These are phyloP conservation scores for Eupeodes latifasciatus DNA, from an alignment of 2,888 invertebrate species.

Conservation along the genomic window DNA sequence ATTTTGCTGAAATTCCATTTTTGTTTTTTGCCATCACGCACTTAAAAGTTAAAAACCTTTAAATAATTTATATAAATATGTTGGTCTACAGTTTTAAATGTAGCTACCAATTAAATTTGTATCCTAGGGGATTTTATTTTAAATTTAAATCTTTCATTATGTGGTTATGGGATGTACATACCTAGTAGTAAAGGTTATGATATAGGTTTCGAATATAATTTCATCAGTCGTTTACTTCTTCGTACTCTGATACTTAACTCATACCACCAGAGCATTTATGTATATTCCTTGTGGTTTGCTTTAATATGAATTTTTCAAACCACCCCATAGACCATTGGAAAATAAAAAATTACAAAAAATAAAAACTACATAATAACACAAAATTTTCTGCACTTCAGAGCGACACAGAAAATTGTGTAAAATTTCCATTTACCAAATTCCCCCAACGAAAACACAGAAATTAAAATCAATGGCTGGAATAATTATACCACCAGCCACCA, in stretches of 20 bases:
- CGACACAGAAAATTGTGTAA: conserved; percentile 27
- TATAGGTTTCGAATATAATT: not conserved
- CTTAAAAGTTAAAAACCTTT: too few species aligned
- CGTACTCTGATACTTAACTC: not conserved
- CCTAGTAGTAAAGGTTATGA: not conserved
- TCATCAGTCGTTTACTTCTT: not conserved
- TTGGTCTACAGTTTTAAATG: not conserved
- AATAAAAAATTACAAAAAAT: not conserved
- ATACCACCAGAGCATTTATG: not conserved
- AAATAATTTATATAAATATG: too few species aligned
- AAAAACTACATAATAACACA: not conserved
- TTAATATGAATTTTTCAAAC: not conserved
- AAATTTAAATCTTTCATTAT: not conserved
- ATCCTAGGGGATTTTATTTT: not conserved
- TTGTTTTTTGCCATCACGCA: too few species aligned
- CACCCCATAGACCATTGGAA: not conserved
- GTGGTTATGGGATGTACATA: not conserved
- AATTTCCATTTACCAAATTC: conserved; percentile 18
- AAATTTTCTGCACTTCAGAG: not conserved
- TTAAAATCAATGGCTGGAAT: conserved; percentile 53
- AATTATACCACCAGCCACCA: conserved; percentile 49
- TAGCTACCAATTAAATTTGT: not conserved
- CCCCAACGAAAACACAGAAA: not conserved
- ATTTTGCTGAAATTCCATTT: too few species aligned
- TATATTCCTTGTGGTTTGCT: not conserved